A percentile compares a stretch with the other conserved stretches of the same genome.
Evolutionary conservation across 2,113 vertebrate genomes (phyloP).

Genomic region (Noturus placidus): DNA sequence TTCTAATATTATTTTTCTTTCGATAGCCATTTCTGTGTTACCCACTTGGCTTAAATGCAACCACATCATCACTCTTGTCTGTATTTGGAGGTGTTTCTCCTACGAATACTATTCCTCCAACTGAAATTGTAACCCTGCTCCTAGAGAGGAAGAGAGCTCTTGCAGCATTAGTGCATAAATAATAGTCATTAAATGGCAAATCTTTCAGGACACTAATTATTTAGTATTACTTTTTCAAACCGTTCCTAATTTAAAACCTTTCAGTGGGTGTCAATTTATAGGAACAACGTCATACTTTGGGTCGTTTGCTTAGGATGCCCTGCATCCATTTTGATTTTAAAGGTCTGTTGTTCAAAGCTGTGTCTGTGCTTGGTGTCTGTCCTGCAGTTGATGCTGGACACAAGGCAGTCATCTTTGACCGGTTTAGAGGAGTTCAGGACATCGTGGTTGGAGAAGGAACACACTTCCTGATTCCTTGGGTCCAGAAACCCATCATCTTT

Average conservation of each 20-base stretch:
- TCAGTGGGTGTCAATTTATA: neutral
- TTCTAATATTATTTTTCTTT: neutral
- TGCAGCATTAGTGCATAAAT: neutral
- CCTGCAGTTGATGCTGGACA: slow-evolving; percentile 91
- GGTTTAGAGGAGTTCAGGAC: slow-evolving; percentile 90
- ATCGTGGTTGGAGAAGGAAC: slow-evolving; percentile 88
- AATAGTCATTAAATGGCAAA: neutral
- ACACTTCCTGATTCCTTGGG: slow-evolving; percentile 96
- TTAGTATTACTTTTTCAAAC: neutral
- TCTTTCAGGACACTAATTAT: neutral
- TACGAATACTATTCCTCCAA: neutral
- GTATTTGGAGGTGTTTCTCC: neutral
- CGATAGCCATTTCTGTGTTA: neutral
- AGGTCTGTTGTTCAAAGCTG: neutral
- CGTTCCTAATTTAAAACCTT: neutral
- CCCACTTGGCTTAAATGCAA: neutral
- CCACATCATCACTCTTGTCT: neutral
- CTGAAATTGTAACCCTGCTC: neutral
- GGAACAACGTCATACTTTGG: neutral
- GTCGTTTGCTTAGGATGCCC: neutral
- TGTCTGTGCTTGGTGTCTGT: neutral
- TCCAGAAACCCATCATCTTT: slow-evolving; percentile 94
- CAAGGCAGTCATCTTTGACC: slow-evolving; percentile 92
- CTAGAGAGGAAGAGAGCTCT: neutral
- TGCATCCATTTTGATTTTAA: neutral